Percentiles rank a stretch among this genome's conserved stretches.
Conservation (phyloP, 2,113 vertebrate species). For the Crypturellus undulatus region DNA sequence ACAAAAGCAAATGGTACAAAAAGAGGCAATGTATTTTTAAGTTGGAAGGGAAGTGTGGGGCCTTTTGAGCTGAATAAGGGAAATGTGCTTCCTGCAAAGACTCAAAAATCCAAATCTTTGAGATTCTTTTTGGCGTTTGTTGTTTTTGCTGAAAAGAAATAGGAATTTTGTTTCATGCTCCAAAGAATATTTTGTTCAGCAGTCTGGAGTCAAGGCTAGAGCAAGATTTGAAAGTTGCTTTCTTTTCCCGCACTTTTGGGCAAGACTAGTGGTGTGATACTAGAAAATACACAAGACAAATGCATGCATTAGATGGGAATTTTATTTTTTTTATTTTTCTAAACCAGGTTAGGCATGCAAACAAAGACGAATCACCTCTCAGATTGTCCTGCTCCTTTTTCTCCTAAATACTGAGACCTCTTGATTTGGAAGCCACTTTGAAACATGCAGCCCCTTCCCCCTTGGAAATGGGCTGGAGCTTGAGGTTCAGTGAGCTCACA, state of each 20-base stretch:
- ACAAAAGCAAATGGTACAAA: not conserved
- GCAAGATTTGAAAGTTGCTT: not conserved
- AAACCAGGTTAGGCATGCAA: not conserved
- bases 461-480: not conserved
- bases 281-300: not conserved
- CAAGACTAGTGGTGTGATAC: not conserved
- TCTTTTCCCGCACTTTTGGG: not conserved
- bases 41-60: not conserved
- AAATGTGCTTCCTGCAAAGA: conserved; percentile 26
- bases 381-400: not conserved
- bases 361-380: not conserved
- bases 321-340: not conserved
- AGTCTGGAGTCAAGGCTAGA: not conserved
- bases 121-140: not conserved
- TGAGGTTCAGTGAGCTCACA: not conserved
- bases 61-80: conserved; percentile 12
- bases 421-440: not conserved
- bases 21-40: not conserved
- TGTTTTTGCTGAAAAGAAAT: not conserved
- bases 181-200: not conserved
- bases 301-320: not conserved
- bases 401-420: not conserved
- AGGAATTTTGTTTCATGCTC: not conserved
- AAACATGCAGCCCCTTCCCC: not conserved
- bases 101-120: not conserved